phyloP scores from a whole-genome alignment of 2,888 invertebrate genomes.

The Eubasilissa splendida region DNA sequence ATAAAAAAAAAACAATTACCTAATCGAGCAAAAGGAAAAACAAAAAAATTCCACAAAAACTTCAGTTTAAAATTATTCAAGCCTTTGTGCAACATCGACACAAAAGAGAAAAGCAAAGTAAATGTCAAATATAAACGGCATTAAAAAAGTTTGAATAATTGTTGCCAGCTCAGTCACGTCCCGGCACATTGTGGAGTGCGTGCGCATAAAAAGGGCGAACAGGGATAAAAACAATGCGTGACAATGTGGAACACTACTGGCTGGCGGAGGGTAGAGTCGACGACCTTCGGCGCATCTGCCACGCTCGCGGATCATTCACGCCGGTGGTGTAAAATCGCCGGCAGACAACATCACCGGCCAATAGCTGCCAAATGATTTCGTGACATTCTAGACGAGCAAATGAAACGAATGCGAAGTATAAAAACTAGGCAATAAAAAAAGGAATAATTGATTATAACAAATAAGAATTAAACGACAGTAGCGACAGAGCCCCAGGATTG shows the following conservation, averaged over 20 bases:
- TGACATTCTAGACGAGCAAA: too few relatives aligned
- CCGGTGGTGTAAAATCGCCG: not conserved
- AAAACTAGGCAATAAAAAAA: too few relatives aligned
- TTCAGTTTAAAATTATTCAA: not conserved
- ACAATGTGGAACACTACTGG: not conserved
- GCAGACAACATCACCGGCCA: too few relatives aligned
- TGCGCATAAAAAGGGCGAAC: not conserved
- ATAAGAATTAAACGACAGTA: too few relatives aligned
- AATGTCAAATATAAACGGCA: not conserved
- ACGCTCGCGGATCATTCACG: not conserved
- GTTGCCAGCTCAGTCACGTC: not conserved
- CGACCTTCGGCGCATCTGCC: not conserved
- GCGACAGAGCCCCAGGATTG: not conserved
- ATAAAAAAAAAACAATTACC: not conserved
- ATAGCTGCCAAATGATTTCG: too few relatives aligned
- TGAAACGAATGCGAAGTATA: too few relatives aligned
- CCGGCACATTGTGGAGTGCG: not conserved
- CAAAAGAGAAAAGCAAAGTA: not conserved
- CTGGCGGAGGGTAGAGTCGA: not conserved
- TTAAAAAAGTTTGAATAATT: not conserved
- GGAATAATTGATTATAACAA: too few relatives aligned
- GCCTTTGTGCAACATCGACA: not conserved
- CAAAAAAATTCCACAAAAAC: not conserved
- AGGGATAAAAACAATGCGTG: not conserved
- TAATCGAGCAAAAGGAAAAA: slow-evolving; percentile 1